Evolutionary conservation across 2,888 invertebrate species (phyloP).

Genomic region (Sarcophaga caerulescens): DNA sequence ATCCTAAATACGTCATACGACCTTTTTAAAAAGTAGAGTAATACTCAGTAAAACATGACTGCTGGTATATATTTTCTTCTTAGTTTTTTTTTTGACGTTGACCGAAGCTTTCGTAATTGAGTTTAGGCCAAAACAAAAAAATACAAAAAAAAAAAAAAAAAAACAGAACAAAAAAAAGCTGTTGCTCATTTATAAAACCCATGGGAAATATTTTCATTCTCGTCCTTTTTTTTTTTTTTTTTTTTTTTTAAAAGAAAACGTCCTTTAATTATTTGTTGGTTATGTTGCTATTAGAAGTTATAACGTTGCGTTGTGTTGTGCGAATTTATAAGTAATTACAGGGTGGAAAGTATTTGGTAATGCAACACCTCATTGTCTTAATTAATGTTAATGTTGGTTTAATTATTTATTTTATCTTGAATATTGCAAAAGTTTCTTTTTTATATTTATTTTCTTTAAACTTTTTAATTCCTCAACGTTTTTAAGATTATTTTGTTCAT

Average conservation of each 20-base stretch:
- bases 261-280: background rate
- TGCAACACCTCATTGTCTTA: slow-evolving; percentile 34
- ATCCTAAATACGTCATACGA: no score
- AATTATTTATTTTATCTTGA: slow-evolving; percentile 50
- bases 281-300: background rate
- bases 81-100: background rate
- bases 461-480: background rate
- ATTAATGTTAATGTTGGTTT: slow-evolving; percentile 52
- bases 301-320: background rate
- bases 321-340: background rate
- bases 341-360: slow-evolving; percentile 5
- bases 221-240: background rate
- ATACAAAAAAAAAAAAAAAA: background rate
- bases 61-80: background rate
- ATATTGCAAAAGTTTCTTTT: background rate
- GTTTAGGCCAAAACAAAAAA: background rate
- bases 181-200: slow-evolving; percentile 39
- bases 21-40: no score
- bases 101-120: slow-evolving; percentile 12
- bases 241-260: background rate
- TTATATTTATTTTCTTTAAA: background rate
- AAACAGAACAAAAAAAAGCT: background rate
- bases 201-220: slow-evolving; percentile 5
- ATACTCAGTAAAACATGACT: no score
- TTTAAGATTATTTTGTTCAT: background rate